A percentile compares a stretch with the other conserved stretches of the same genome.
Conservation (phyloP, 64 coral and sea anemone genomes). For the Montipora capricornis region DNA sequence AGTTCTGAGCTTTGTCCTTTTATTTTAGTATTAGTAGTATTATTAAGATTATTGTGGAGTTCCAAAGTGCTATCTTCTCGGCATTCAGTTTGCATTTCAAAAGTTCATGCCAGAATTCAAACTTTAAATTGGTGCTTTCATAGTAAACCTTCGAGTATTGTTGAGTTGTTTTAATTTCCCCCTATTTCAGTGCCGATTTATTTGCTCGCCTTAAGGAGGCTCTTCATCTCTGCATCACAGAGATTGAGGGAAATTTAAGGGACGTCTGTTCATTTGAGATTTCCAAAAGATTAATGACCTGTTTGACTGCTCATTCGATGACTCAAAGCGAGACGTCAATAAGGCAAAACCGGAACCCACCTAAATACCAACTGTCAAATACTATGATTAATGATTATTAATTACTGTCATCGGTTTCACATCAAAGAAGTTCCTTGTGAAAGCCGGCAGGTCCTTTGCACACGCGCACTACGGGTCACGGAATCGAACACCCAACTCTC, state of each 20-base stretch:
- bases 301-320: neutral
- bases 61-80: too few species aligned
- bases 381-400: constrained; percentile 55
- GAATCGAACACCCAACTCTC: neutral
- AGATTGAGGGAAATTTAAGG: neutral
- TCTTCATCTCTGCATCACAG: neutral
- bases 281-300: constrained; percentile 44
- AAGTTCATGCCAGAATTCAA: neutral
- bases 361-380: constrained; percentile 10
- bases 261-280: constrained; percentile 22
- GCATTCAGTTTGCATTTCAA: too few species aligned
- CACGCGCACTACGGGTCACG: neutral
- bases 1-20: neutral
- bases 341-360: constrained; percentile 3
- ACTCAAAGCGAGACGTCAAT: neutral
- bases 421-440: neutral
- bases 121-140: too few species aligned
- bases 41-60: too few species aligned
- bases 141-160: neutral
- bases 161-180: neutral
- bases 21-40: too few species aligned
- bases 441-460: neutral
- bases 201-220: neutral
- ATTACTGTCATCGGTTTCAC: constrained; percentile 34
- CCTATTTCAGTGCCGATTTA: neutral